These are phyloP conservation scores for Rostratula benghalensis DNA, from an alignment of 2,113 vertebrate genomes.

Conservation along the genomic window DNA sequence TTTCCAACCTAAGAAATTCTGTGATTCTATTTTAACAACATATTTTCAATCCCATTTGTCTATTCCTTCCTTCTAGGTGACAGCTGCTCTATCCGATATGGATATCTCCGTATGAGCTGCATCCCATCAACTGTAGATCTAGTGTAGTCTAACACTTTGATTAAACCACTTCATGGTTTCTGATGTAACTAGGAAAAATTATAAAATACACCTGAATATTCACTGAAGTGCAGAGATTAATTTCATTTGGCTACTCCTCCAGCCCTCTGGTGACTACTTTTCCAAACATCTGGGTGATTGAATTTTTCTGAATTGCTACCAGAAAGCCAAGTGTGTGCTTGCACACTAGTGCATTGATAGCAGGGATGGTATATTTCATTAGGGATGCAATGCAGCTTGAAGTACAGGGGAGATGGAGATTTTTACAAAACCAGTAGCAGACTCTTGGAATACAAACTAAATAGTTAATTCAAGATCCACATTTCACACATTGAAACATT, in stretches of 20 bases:
- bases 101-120: neutral
- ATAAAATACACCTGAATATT: neutral
- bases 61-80: neutral
- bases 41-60: neutral
- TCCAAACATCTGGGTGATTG: neutral
- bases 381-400: neutral
- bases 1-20: neutral
- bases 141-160: neutral
- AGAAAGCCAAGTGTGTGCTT: neutral
- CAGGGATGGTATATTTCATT: neutral
- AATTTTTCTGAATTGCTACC: neutral
- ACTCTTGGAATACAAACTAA: conserved; percentile 26
- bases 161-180: neutral
- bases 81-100: neutral
- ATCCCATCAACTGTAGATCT: neutral
- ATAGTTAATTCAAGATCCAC: conserved; percentile 8
- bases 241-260: neutral
- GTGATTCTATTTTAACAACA: neutral
- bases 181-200: neutral
- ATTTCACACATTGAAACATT: conserved; percentile 10
- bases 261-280: neutral
- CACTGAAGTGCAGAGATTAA: neutral
- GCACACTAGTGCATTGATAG: neutral
- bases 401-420: neutral
- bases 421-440: neutral